Conservation (phyloP, 2,888 invertebrate genomes). For the Lasioglossum leucozonium region DNA sequence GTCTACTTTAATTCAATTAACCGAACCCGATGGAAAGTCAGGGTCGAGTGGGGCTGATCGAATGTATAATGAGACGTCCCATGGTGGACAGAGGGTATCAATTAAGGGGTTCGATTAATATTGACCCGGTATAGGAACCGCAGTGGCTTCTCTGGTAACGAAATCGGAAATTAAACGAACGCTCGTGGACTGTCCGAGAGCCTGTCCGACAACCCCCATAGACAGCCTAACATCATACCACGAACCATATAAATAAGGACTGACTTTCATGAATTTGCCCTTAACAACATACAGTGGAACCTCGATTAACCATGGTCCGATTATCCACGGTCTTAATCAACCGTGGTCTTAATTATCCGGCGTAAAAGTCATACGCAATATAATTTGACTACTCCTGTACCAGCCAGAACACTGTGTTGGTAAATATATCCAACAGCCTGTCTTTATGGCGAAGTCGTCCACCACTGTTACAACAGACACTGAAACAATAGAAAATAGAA, state of each 20-base stretch:
- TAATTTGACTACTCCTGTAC: no score
- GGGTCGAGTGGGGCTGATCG: background rate
- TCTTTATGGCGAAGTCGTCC: no score
- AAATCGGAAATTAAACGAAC: background rate
- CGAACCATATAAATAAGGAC: background rate
- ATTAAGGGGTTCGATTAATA: conserved; percentile 20
- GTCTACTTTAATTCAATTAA: conserved; percentile 28
- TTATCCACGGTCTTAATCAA: no score
- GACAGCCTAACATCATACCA: background rate
- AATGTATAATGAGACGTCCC: conserved; percentile 7
- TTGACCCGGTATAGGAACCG: background rate
- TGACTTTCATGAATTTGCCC: no score
- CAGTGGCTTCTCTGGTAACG: conserved; percentile 3
- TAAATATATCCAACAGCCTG: no score
- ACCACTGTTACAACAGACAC: no score
- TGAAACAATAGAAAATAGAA: no score
- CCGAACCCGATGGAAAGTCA: conserved; percentile 4
- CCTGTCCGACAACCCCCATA: background rate
- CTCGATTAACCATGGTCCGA: no score
- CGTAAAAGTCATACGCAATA: no score
- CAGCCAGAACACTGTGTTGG: no score
- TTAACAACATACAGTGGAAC: no score
- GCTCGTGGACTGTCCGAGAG: background rate
- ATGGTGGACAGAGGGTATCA: background rate
- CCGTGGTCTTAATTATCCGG: no score